Evolutionary conservation across 2,888 invertebrate genomes (phyloP).

Genomic region (Microdon myrmicae): DNA sequence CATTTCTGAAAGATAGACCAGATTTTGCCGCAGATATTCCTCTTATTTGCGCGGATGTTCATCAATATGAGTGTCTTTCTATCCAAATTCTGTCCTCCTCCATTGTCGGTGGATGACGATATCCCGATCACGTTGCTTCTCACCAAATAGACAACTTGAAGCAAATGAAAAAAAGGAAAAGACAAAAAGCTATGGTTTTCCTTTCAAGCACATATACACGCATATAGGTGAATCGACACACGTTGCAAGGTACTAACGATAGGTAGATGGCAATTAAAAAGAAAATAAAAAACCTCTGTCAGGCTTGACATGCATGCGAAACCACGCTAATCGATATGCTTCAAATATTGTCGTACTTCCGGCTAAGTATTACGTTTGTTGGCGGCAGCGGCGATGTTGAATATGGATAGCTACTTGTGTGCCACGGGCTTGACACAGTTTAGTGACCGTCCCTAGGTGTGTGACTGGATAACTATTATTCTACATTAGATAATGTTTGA

Average conservation of each 20-base stretch:
- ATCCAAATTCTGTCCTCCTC: too few relatives aligned
- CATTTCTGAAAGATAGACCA: conserved; percentile 46
- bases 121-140: too few relatives aligned
- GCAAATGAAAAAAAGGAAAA: conserved; percentile 3
- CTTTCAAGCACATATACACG: conserved; percentile 12
- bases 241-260: conserved; percentile 18
- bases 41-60: conserved; percentile 7
- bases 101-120: too few relatives aligned
- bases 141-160: conserved; percentile 26
- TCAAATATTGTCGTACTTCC: conserved; percentile 52
- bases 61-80: too few relatives aligned
- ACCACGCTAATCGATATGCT: conserved; percentile 52
- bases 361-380: conserved; percentile 49
- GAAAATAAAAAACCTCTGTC: conserved; percentile 24
- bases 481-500: too few relatives aligned
- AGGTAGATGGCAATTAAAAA: conserved; percentile 11
- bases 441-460: conserved; percentile 43
- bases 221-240: too few relatives aligned
- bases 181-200: conserved; percentile 40
- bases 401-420: conserved; percentile 36
- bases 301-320: conserved; percentile 27
- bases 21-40: conserved; percentile 33
- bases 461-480: conserved; percentile 44
- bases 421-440: conserved; percentile 41
- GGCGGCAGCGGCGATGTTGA: conserved; percentile 35